Conservation (phyloP, 2,888 invertebrate genomes). For the Lissonota sp. region DNA sequence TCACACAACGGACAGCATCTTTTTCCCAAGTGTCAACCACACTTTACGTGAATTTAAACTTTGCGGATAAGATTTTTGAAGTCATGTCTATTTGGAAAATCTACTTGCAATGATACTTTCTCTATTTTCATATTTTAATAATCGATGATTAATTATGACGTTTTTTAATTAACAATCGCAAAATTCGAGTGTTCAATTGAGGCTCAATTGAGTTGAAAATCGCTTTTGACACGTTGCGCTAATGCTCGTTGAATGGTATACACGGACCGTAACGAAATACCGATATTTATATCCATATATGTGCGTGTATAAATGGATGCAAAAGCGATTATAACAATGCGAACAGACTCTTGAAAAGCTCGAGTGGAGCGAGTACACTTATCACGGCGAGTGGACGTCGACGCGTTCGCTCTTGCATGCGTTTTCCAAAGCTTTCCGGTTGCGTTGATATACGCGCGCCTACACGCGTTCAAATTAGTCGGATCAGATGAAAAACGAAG, state of each 20-base stretch:
- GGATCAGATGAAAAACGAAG: background rate
- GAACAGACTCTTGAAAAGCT: constrained; percentile 35
- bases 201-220: constrained; percentile 50
- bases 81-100: too few species aligned
- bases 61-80: too few species aligned
- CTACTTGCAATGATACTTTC: too few species aligned
- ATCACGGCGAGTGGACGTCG: constrained; percentile 42
- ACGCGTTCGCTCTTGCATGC: constrained; percentile 33
- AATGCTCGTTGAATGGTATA: constrained; percentile 15
- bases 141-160: too few species aligned
- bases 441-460: constrained; percentile 19
- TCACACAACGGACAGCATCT: too few species aligned
- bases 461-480: constrained; percentile 31
- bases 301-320: background rate
- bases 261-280: constrained; percentile 12
- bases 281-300: constrained; percentile 10
- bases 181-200: constrained; percentile 31
- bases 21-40: too few species aligned
- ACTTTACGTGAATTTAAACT: too few species aligned
- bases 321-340: constrained; percentile 52
- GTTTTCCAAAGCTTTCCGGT: constrained; percentile 35
- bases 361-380: constrained; percentile 39
- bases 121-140: too few species aligned
- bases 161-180: constrained; percentile 34
- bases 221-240: constrained; percentile 22